Base-by-base conservation (phyloP, 2,113 vertebrate species). In the Ceuthmochares aereus region DNA sequence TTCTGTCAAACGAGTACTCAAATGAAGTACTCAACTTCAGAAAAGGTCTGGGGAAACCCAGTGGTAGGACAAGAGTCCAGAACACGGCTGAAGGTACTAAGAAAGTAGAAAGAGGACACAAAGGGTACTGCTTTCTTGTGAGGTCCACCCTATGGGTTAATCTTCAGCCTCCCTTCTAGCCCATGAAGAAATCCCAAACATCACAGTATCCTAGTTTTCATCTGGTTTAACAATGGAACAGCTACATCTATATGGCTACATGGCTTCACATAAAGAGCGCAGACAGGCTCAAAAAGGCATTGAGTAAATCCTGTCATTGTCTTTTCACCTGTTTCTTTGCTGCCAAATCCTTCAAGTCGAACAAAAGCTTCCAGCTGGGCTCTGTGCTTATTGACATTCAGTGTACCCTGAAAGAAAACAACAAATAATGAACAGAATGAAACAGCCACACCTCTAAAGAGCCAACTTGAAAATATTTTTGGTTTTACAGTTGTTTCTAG, bases 331-430 rank as follows among this genome's bases (percentile, higher is more conserved):
- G 98, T 94, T 90, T 98, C 98, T 97, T 99, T 99, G 92, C 94
- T 97, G 55, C 98, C 96, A 32, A 97, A 87, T 34, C 98, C 98
- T 43, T 99, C 98, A 12, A 98, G 97, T 36, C 98, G 97, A 85
- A 99, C 96, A 56, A 98, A 98, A 60, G 99, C 99, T 88, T 99
- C 99, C 29, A 98, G 85, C 43, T 99, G 99, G 10, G 99, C 98
- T 74, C 99, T 98, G 67, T 99, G 99, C 81, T 99, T 99, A 86
- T 98, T 99, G 82, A 99, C 98, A 26, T 97, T 99, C 94, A 99
- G 97, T 3, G 97, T 96, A 4, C 99, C 99, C 99, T 99, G 90
- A 66, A 95, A 96, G 66, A 43, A 95, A 97, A 7, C 7, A 93
- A 51, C 12, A 91, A 47, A 81, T 14, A 4, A 20, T 20, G 75